Conservation (phyloP, 2,888 invertebrate genomes). For the Bembecia ichneumoniformis region DNA sequence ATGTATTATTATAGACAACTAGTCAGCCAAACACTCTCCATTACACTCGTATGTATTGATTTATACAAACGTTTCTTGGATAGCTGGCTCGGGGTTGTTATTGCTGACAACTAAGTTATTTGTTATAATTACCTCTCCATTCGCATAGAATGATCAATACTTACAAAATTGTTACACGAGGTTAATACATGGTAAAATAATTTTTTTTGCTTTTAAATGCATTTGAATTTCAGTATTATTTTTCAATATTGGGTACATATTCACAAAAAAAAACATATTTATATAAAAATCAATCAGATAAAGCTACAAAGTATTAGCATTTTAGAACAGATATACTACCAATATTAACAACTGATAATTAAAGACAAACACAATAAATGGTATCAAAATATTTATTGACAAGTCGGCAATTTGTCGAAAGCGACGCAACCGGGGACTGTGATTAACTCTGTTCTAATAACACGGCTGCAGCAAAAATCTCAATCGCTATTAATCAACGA, state of each 20-base stretch:
- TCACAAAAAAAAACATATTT: too few relatives aligned
- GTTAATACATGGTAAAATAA: too few relatives aligned
- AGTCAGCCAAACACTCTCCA: slow-evolving; percentile 26
- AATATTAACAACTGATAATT: background rate
- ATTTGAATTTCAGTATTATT: too few relatives aligned
- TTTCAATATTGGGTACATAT: too few relatives aligned
- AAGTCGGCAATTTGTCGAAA: slow-evolving; percentile 55
- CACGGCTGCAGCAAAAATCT: slow-evolving; percentile 60
- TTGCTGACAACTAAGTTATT: slow-evolving; percentile 43
- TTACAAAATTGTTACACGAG: background rate
- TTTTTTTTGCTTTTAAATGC: too few relatives aligned
- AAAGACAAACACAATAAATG: slow-evolving; percentile 8
- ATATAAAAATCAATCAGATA: too few relatives aligned
- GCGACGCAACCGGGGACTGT: slow-evolving; percentile 34
- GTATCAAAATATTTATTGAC: slow-evolving; percentile 46
- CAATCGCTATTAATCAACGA: slow-evolving; percentile 68
- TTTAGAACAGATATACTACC: background rate
- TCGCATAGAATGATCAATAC: slow-evolving; percentile 29
- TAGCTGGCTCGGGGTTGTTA: slow-evolving; percentile 25
- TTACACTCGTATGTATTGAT: slow-evolving; percentile 47
- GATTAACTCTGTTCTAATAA: slow-evolving; percentile 59
- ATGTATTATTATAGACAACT: slow-evolving; percentile 36
- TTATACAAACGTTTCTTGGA: slow-evolving; percentile 37
- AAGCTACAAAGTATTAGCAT: too few relatives aligned
- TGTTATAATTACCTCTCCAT: slow-evolving; percentile 43